Percentiles rank a stretch among this genome's conserved stretches.
phyloP scores from a whole-genome alignment of 2,888 invertebrate species.

The Metalampra italica region DNA sequence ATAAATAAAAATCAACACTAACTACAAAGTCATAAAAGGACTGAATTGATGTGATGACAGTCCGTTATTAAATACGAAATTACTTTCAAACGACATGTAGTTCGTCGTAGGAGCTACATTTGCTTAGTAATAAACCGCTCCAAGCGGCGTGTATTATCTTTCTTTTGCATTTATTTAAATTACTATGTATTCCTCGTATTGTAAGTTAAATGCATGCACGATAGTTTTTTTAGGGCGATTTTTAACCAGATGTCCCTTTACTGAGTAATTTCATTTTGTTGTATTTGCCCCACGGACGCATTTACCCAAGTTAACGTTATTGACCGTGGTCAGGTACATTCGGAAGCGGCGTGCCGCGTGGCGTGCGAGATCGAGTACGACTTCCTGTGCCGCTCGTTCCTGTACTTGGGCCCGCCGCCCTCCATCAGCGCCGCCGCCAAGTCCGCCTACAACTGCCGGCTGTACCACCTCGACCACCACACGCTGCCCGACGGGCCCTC shows the following conservation, averaged over 20 bases:
- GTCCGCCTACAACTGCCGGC: slow-evolving; percentile 92
- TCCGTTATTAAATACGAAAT: neutral
- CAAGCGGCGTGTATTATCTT: neutral
- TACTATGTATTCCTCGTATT: neutral
- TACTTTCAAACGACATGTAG: neutral
- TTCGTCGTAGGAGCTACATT: neutral
- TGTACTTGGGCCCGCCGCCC: slow-evolving; percentile 88
- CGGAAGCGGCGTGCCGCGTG: slow-evolving; percentile 91
- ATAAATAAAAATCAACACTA: neutral
- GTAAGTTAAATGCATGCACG: too few species aligned
- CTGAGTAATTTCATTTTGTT: too few species aligned
- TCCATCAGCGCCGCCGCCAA: slow-evolving; percentile 36
- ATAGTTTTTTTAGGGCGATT: too few species aligned
- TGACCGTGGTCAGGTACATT: slow-evolving; percentile 89
- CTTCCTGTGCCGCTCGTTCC: slow-evolving; percentile 92
- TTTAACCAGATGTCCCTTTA: too few species aligned
- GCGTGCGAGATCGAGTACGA: slow-evolving; percentile 96
- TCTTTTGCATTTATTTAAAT: neutral
- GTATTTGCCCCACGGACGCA: too few species aligned
- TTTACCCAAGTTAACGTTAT: too few species aligned
- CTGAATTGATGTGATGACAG: slow-evolving; percentile 2
- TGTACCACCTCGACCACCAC: slow-evolving; percentile 95
- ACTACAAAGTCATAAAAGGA: neutral
- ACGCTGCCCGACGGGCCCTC: slow-evolving; percentile 95
- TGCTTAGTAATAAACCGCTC: neutral